phyloP scores from a whole-genome alignment of 2,888 invertebrate species.

The Volucella inflata region DNA sequence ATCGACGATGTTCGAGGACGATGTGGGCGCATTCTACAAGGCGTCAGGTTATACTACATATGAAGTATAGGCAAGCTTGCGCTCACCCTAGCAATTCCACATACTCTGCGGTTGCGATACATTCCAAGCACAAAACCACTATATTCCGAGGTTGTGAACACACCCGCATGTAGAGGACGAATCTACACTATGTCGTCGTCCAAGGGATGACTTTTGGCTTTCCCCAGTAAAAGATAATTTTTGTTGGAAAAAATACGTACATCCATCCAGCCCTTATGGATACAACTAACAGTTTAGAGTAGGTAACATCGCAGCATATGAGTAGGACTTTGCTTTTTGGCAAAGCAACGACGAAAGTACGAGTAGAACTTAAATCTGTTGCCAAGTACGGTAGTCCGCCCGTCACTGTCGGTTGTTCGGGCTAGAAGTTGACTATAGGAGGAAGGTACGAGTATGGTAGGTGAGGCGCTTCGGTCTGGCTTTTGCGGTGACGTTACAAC shows the following conservation, averaged over 20 bases:
- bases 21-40: slow-evolving; percentile 15
- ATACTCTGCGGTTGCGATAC: slow-evolving; percentile 60
- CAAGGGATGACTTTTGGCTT: slow-evolving; percentile 56
- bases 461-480: slow-evolving; percentile 59
- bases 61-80: slow-evolving; percentile 10
- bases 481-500: slow-evolving; percentile 66
- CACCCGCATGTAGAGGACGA: slow-evolving; percentile 13
- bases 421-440: slow-evolving; percentile 10
- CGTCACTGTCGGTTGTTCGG: not conserved
- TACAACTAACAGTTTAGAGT: not conserved
- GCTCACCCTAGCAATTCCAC: slow-evolving; percentile 8
- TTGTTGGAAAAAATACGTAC: slow-evolving; percentile 58
- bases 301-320: too few species aligned
- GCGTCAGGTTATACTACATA: slow-evolving; percentile 1
- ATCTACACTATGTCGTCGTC: slow-evolving; percentile 19
- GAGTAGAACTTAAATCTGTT: slow-evolving; percentile 59
- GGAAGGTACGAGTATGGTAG: slow-evolving; percentile 58
- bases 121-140: slow-evolving; percentile 56
- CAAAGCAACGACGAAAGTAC: slow-evolving; percentile 1
- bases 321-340: too few species aligned
- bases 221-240: slow-evolving; percentile 51
- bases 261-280: not conserved
- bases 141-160: slow-evolving; percentile 54
- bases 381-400: not conserved
- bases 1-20: not conserved